Evolutionary conservation across 2,113 vertebrate species (phyloP), one percentile per base, ranked within the genome.

Genomic region (Corythaeola cristata): DNA sequence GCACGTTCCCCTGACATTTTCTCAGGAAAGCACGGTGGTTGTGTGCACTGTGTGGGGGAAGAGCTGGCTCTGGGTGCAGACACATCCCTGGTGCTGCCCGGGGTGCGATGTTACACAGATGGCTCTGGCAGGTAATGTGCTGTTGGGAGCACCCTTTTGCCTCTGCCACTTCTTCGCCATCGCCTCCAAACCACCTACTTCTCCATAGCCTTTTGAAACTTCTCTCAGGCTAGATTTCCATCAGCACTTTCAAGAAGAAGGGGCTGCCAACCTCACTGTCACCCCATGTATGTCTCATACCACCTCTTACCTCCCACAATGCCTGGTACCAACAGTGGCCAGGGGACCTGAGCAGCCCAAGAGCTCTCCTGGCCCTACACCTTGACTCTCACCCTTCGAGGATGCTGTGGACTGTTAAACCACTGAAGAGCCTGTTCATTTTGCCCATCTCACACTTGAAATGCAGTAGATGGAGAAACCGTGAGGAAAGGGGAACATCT

Each of bases 1-100:
- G 80, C 69, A 7, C 41, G 67, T 95, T 95, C 64, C 64, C 86
- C 66, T 97, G 95, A 90, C 93, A 71, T 93, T 96, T 96, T 79
- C 94, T 78, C 92, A 86, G 86, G 79, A 28, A 85, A 87, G 53
- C 37, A 8, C 18, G 58, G 49, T 11, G 85, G 69, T 69, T 76
- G 89, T 78, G 90, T 53, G 90, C 94, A 11, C 80, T 74, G 86
- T 80, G 39, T 55, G 88, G 86, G 95, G 76, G 92, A 58, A 60
- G 79, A 89, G 85, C 83, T 96, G 96, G 96, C 93, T 92, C 39
- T 30, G 73, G 64, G 59, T 44, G 32, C 85, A 37, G 33, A 59
- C 30, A 56, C 45, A 86, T 91, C 60, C 60, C 85, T 71, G 44
- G 16, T 80, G 68, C 90, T 90, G 88, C 95, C 72, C 12, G 1